Evolutionary conservation across 2,888 invertebrate genomes (phyloP).

Genomic region (Nebria salina): DNA sequence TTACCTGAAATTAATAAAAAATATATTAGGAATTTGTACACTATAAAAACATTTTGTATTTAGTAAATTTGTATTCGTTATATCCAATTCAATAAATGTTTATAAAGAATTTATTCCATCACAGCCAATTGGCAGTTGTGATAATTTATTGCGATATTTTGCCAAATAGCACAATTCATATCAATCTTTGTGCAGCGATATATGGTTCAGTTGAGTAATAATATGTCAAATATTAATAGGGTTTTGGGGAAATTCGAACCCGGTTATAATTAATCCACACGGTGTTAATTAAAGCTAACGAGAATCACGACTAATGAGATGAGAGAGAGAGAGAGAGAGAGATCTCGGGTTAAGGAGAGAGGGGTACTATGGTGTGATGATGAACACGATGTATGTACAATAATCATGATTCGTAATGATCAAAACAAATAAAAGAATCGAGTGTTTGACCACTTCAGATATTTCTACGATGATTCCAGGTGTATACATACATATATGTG

Average conservation of each 20-base stretch:
- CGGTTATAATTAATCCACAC: not conserved
- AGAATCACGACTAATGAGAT: constrained; percentile 1
- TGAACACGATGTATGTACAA: not conserved
- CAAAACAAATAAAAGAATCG: not conserved
- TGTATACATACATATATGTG: too few species aligned
- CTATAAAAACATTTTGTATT: too few species aligned
- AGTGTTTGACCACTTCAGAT: too few species aligned
- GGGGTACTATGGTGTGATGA: not conserved
- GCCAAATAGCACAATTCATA: not conserved
- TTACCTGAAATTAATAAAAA: too few species aligned
- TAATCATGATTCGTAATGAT: not conserved
- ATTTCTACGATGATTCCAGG: too few species aligned
- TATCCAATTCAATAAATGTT: too few species aligned
- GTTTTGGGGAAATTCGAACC: not conserved
- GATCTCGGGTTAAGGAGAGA: not conserved
- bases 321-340: not conserved
- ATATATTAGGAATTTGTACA: too few species aligned
- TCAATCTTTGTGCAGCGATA: not conserved
- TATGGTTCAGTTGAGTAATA: not conserved
- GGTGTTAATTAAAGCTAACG: not conserved
- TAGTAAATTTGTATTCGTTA: too few species aligned
- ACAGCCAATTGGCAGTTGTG: not conserved
- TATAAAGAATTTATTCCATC: not conserved
- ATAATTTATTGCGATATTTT: not conserved
- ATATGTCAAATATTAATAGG: not conserved